Percentiles rank a stretch among this genome's conserved stretches.
These are phyloP conservation scores for Pygmarrhopalites habei DNA, from an alignment of 1,140 invertebrate species.

Conservation along the genomic window DNA sequence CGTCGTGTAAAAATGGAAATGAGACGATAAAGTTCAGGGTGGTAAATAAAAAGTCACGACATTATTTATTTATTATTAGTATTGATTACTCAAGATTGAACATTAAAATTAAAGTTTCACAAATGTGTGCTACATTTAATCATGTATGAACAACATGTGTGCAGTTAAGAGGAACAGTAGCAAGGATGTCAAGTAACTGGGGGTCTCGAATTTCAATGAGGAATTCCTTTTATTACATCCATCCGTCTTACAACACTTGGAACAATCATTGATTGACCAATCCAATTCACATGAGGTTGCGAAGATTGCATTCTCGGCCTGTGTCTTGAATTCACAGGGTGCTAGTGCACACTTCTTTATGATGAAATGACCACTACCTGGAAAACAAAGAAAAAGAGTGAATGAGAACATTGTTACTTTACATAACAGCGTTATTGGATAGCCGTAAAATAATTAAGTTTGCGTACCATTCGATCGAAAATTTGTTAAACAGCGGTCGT, in stretches of 20 bases:
- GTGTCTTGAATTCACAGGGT: conserved; percentile 48
- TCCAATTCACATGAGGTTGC: conserved; percentile 20
- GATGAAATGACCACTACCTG: conserved; percentile 42
- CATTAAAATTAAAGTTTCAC: too few relatives aligned
- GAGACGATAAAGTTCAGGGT: too few relatives aligned
- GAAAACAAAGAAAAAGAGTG: conserved; percentile 42
- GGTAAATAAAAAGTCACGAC: too few relatives aligned
- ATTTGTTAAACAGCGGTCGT: conserved; percentile 49
- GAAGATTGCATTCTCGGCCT: conserved; percentile 40
- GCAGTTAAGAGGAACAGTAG: too few relatives aligned
- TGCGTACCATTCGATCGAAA: conserved; percentile 47
- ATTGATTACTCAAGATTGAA: too few relatives aligned
- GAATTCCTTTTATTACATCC: conserved; percentile 46
- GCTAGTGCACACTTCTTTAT: conserved; percentile 50
- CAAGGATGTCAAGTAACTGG: too few relatives aligned
- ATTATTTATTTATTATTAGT: too few relatives aligned
- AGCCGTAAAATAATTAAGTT: conserved; percentile 8
- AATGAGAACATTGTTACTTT: neutral
- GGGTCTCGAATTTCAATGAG: too few relatives aligned
- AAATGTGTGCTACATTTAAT: too few relatives aligned
- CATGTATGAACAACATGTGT: too few relatives aligned
- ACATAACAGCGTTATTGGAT: neutral
- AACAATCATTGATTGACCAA: conserved; percentile 19
- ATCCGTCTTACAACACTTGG: conserved; percentile 45
- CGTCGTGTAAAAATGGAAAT: too few relatives aligned